Conservation (phyloP, 2,113 vertebrate genomes). For the Thunnus maccoyii region DNA sequence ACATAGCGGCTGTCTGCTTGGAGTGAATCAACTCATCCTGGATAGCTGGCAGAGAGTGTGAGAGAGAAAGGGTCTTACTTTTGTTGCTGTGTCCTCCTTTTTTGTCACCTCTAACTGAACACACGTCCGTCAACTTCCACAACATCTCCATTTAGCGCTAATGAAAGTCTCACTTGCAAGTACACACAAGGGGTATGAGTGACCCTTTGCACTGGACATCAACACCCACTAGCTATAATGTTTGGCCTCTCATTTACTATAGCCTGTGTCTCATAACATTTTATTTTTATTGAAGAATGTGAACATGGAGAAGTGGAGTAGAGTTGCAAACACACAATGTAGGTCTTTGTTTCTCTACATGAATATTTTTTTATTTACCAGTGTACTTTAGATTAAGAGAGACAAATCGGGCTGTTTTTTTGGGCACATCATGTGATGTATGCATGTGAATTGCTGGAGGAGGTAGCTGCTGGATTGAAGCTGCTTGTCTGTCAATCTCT, state of each 20-base stretch:
- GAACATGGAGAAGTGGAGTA: not conserved
- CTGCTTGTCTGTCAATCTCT: constrained; percentile 66
- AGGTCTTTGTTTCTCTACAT: not conserved
- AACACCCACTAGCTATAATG: constrained; percentile 40
- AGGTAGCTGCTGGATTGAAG: constrained; percentile 65
- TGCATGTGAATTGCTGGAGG: constrained; percentile 55
- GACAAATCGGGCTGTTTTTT: constrained; percentile 5
- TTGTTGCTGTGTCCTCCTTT: constrained; percentile 52
- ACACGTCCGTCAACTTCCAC: constrained; percentile 57
- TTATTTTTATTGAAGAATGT: constrained; percentile 8
- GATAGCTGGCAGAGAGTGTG: constrained; percentile 32
- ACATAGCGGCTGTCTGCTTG: constrained; percentile 41
- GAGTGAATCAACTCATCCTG: constrained; percentile 47
- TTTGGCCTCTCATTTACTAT: constrained; percentile 20
- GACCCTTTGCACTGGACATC: constrained; percentile 52
- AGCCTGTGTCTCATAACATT: constrained; percentile 20
- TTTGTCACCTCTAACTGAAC: constrained; percentile 29
- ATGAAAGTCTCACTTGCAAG: constrained; percentile 63
- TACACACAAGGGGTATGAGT: constrained; percentile 58
- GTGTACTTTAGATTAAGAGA: constrained; percentile 9
- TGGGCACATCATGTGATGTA: constrained; percentile 49
- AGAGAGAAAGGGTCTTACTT: constrained; percentile 42
- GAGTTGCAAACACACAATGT: constrained; percentile 1
- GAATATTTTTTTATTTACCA: not conserved
- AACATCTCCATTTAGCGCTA: constrained; percentile 69